These are phyloP conservation scores for Basileuterus tristriatus DNA, from an alignment of 2,797 vertebrate species.

Conservation along the genomic window DNA sequence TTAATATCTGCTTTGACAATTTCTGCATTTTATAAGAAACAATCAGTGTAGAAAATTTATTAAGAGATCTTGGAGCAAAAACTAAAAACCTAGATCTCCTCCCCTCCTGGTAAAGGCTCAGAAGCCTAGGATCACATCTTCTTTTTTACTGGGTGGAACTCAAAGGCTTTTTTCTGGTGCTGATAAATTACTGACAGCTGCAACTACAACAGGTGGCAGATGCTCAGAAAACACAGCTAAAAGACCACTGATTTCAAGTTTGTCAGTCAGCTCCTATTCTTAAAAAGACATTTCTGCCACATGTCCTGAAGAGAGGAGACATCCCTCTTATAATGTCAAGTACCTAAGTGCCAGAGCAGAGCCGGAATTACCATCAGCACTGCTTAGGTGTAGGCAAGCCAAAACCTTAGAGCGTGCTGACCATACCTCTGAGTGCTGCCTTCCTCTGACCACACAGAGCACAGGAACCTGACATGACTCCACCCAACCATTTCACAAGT, in stretches of 20 bases:
- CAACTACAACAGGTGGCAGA: background rate
- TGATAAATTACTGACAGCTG: background rate
- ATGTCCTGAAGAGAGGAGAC: background rate
- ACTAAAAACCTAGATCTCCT: background rate
- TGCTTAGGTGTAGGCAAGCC: background rate
- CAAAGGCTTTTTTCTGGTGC: background rate
- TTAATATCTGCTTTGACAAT: background rate
- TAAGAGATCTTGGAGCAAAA: background rate
- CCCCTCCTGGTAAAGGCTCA: background rate
- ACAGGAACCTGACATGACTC: background rate
- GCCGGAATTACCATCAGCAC: background rate
- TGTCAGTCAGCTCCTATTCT: background rate
- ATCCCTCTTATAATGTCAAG: background rate
- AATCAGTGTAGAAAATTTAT: background rate
- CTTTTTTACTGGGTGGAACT: conserved; percentile 8
- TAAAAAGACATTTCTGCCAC: background rate
- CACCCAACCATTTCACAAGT: background rate
- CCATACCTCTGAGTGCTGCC: background rate
- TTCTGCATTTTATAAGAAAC: conserved; percentile 1
- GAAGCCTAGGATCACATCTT: background rate
- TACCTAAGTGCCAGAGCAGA: background rate
- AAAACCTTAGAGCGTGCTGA: background rate
- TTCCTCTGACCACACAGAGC: background rate
- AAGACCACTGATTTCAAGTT: background rate
- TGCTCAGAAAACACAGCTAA: background rate